Conservation (phyloP, 1,140 invertebrate species). For the Lepidurus arcticus region DNA sequence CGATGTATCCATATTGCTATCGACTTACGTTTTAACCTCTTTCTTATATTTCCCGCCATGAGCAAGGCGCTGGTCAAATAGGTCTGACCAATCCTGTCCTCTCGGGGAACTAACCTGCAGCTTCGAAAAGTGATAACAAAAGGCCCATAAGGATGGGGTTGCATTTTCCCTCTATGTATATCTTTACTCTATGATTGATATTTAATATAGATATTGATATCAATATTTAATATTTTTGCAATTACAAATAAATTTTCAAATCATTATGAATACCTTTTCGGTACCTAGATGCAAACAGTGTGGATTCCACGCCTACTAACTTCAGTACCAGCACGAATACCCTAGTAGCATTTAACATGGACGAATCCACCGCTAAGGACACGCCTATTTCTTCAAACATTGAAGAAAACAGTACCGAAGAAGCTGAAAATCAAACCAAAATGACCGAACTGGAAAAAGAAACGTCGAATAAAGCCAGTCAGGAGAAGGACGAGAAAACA, state of each 20-base stretch:
- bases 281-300: conserved; percentile 42
- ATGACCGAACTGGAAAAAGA: background rate
- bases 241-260: background rate
- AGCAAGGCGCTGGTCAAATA: too few relatives aligned
- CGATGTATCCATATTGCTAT: too few relatives aligned
- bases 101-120: too few relatives aligned
- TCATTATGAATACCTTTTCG: background rate
- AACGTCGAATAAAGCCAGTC: conserved; percentile 26
- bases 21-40: too few relatives aligned
- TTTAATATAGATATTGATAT: too few relatives aligned
- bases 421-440: background rate
- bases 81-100: too few relatives aligned
- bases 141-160: too few relatives aligned
- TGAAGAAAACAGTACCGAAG: background rate
- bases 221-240: too few relatives aligned
- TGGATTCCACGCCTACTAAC: conserved; percentile 63
- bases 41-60: too few relatives aligned
- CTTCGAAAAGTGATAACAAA: too few relatives aligned
- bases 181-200: too few relatives aligned
- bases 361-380: conserved; percentile 19
- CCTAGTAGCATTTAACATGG: conserved; percentile 54
- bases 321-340: conserved; percentile 58
- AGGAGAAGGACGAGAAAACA: conserved; percentile 13
- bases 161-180: too few relatives aligned
- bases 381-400: conserved; percentile 14